Base-by-base conservation (phyloP, 2,797 vertebrate genomes). In the Astyanax mexicanus region DNA sequence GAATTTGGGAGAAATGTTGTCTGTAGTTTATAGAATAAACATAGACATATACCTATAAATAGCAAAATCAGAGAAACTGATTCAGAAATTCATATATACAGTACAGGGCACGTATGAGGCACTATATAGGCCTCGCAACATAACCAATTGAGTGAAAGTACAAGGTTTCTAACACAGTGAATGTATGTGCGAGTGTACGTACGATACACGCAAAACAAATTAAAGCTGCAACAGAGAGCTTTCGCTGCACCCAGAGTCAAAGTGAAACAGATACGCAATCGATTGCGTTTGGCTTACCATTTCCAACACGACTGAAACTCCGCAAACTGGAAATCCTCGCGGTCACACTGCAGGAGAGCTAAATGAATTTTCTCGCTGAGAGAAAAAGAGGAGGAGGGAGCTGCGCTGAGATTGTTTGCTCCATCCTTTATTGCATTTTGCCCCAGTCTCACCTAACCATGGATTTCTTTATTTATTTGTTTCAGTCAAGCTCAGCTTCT, bases 351-450 rank as follows among this genome's bases (percentile, higher is more conserved):
- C 62, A 72, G 40, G 70, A 73, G 45, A 54, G 27, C 25, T 78
- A 78, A 73, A 70, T 74, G 47, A 69, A 74, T 74, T 78, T 64
- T 67, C 79, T 57, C 65, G 58, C 71, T 71, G 51, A 42, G 21
- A 42, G 35, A 19, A 42, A 25, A 42, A 32, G 6, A 35, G 3
- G 37, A 9, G 37, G n/a, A 4, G 47, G n/a, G 10, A 29, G 65
- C 70, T 77, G 29, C 32, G 52, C 42, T 66, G 52, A 67, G 64
- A 72, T 77, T 65, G 60, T 74, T 81, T 61, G 74, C 51, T 42
- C 42, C 29, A 5, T 51, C 13, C 23, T 71, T 79, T 75, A 74
- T 69, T 74, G 58, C 21, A 52, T 74, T 74, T 64, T 70, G 29
- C 57, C 62, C 27, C 37, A 38, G 40, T 27, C 61, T 44, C 67